These are phyloP conservation scores for Paedocypris sp. DNA, from an alignment of 2,113 vertebrate species.

Conservation along the genomic window DNA sequence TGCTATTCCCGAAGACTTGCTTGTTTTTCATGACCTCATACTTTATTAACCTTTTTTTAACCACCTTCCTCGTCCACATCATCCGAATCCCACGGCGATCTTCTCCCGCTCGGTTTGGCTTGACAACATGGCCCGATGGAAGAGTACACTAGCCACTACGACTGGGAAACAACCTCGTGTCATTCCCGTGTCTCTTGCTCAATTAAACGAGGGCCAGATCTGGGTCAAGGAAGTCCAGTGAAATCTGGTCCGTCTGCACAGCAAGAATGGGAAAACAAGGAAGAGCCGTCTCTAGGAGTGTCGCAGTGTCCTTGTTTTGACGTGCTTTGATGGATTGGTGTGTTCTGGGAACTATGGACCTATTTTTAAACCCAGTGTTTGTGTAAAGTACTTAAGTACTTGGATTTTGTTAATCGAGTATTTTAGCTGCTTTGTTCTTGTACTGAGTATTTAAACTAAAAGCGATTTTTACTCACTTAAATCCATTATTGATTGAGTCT, in stretches of 20 bases:
- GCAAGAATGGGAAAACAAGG: conserved; percentile 22
- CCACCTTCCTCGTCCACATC: conserved; percentile 24
- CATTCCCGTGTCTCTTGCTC: conserved; percentile 14
- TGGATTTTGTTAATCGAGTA: no score
- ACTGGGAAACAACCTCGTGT: conserved; percentile 17
- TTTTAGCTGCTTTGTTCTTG: no score
- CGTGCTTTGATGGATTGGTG: not conserved
- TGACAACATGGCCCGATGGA: conserved; percentile 18
- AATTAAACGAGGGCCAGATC: conserved; percentile 9
- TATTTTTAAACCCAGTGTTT: not conserved
- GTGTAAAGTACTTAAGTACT: no score
- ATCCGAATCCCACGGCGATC: not conserved
- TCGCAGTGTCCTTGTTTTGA: not conserved
- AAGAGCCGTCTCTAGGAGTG: not conserved
- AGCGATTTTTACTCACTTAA: no score
- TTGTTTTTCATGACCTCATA: conserved; percentile 24
- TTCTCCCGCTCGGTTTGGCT: conserved; percentile 21
- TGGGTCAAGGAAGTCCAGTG: conserved; percentile 27
- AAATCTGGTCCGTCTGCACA: conserved; percentile 22
- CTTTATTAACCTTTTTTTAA: conserved; percentile 25
- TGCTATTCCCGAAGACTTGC: conserved; percentile 15
- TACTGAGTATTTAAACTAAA: no score
- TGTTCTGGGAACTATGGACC: not conserved
- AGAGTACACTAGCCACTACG: no score
- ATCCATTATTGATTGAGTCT: no score